phyloP scores from a whole-genome alignment of 2,113 vertebrate species.

The Brevimyrus niger region DNA sequence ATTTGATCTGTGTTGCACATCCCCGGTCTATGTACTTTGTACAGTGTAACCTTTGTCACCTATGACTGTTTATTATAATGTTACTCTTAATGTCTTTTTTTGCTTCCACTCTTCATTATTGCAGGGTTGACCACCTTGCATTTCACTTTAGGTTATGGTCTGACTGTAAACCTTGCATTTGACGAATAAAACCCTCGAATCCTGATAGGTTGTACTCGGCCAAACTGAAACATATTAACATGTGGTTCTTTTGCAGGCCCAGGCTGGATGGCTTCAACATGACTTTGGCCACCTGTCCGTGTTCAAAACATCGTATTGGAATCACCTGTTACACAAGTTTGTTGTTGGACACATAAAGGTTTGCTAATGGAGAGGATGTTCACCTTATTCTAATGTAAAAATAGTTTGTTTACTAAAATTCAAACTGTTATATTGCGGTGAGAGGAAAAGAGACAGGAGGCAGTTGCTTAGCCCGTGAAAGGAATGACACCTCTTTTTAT shows the following conservation, averaged over 20 bases:
- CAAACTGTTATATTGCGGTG: not conserved
- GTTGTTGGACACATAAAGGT: constrained; percentile 76
- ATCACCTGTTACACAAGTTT: constrained; percentile 69
- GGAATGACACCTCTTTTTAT: no score
- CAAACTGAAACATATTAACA: not conserved
- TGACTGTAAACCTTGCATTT: not conserved
- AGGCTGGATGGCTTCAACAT: constrained; percentile 75
- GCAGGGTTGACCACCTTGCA: not conserved
- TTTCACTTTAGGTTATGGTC: not conserved
- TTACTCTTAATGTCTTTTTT: not conserved
- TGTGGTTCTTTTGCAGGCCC: constrained; percentile 45
- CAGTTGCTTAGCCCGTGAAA: no score
- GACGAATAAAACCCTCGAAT: not conserved
- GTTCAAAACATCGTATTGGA: constrained; percentile 63
- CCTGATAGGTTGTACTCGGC: not conserved
- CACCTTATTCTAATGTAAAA: not conserved
- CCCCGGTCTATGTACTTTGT: not conserved
- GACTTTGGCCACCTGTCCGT: constrained; percentile 75
- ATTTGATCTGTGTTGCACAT: not conserved
- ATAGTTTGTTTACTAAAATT: not conserved
- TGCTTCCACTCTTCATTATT: not conserved
- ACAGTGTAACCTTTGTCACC: not conserved
- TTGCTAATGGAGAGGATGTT: not conserved
- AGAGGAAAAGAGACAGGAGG: no score
- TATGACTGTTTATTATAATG: not conserved